Percentiles rank a stretch among this genome's conserved stretches.
Evolutionary conservation across 2,113 vertebrate genomes (phyloP).

Genomic region (Corvus hawaiiensis): DNA sequence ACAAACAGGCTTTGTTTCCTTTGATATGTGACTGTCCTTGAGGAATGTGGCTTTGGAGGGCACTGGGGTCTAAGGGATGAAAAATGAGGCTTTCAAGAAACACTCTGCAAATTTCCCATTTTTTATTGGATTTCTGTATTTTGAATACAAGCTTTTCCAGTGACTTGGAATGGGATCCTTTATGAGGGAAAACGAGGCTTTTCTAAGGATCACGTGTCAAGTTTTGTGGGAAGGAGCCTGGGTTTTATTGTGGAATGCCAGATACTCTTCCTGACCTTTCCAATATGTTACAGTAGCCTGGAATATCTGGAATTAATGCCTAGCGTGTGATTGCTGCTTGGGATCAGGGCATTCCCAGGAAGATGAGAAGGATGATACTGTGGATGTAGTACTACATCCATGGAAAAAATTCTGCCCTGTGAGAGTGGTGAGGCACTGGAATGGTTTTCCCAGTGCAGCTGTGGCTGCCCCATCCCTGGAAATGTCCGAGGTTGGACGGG

Average conservation of each 20-base stretch:
- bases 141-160: not conserved
- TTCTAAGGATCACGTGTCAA: not conserved
- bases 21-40: not conserved
- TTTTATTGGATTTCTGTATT: not conserved
- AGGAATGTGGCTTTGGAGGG: slow-evolving; percentile 31
- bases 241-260: not conserved
- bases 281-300: accelerated
- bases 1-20: slow-evolving; percentile 43
- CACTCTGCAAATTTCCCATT: not conserved
- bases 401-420: not conserved
- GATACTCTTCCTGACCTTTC: not conserved
- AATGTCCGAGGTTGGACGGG: not conserved
- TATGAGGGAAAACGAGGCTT: not conserved
- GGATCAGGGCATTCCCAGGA: not conserved
- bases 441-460: not conserved
- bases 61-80: not conserved
- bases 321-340: accelerated
- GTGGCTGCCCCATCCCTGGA: not conserved
- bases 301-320: not conserved
- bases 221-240: not conserved
- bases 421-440: not conserved
- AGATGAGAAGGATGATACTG: not conserved
- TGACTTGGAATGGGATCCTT: not conserved
- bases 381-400: not conserved
- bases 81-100: not conserved